Evolutionary conservation across 2,797 vertebrate genomes (phyloP).

Genomic region (Jordanella pulchra): DNA sequence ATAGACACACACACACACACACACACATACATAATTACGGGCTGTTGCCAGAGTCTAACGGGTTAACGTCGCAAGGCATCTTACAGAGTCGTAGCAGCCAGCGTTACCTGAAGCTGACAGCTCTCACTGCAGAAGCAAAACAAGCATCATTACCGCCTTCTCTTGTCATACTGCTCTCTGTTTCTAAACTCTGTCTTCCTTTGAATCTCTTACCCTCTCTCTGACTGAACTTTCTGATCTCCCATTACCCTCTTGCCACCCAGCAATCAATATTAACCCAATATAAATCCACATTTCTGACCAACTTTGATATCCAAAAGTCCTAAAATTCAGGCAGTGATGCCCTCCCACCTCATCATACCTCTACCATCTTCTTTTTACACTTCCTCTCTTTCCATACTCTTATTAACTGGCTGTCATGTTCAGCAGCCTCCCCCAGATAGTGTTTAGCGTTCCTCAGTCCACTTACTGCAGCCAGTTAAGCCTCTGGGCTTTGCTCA

Average conservation of each 20-base stretch:
- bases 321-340: slow-evolving; percentile 56
- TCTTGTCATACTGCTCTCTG: slow-evolving; percentile 27
- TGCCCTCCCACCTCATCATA: not conserved
- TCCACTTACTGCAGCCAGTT: slow-evolving; percentile 72
- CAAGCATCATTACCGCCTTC: slow-evolving; percentile 60
- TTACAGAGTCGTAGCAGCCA: slow-evolving; percentile 39
- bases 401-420: slow-evolving; percentile 78
- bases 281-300: not conserved
- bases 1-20: slow-evolving; percentile 29
- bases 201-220: slow-evolving; percentile 48
- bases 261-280: slow-evolving; percentile 53
- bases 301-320: slow-evolving; percentile 32
- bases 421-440: slow-evolving; percentile 67
- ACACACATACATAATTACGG: slow-evolving; percentile 48
- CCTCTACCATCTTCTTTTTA: slow-evolving; percentile 16
- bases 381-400: slow-evolving; percentile 54
- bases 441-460: slow-evolving; percentile 73
- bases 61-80: slow-evolving; percentile 34
- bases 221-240: slow-evolving; percentile 60
- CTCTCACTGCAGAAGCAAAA: slow-evolving; percentile 55
- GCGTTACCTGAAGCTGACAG: slow-evolving; percentile 58
- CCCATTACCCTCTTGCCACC: slow-evolving; percentile 63
- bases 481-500: slow-evolving; percentile 73
- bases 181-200: slow-evolving; percentile 22
- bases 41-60: slow-evolving; percentile 37